These are phyloP conservation scores for Alces alces DNA, from an alignment of 2,113 vertebrate genomes.

Conservation along the genomic window DNA sequence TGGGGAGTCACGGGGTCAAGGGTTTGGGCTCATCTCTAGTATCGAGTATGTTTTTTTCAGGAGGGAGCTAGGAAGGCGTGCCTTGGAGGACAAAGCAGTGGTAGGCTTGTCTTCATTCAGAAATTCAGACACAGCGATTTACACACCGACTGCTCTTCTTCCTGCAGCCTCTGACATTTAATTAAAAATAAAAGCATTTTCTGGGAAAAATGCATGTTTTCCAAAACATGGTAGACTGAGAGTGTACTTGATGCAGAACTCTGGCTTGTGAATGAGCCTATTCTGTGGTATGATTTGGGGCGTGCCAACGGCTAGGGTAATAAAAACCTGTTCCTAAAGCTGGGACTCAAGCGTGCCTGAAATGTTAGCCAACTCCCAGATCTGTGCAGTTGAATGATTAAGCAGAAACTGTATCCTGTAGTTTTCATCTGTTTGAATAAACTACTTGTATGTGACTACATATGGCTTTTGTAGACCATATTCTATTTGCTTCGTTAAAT, in stretches of 20 bases:
- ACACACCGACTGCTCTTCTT: slow-evolving; percentile 31
- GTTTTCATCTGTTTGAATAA: slow-evolving; percentile 32
- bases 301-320: slow-evolving; percentile 21
- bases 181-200: slow-evolving; percentile 38
- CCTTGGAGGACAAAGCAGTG: slow-evolving; percentile 61
- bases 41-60: slow-evolving; percentile 64
- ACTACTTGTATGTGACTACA: slow-evolving; percentile 43
- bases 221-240: slow-evolving; percentile 13
- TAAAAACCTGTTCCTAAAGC: neutral
- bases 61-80: slow-evolving; percentile 71
- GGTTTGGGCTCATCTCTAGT: slow-evolving; percentile 68
- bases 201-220: slow-evolving; percentile 32
- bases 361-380: slow-evolving; percentile 62
- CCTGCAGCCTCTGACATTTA: slow-evolving; percentile 48
- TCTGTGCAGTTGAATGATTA: neutral
- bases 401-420: neutral
- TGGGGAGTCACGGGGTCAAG: slow-evolving; percentile 69
- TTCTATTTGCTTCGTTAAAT: slow-evolving; percentile 68
- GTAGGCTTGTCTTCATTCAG: slow-evolving; percentile 46
- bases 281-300: neutral
- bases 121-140: slow-evolving; percentile 47
- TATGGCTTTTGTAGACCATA: slow-evolving; percentile 67
- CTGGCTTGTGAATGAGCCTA: neutral
- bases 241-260: neutral
- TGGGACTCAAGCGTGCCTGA: slow-evolving; percentile 51